Evolutionary conservation across 2,797 vertebrate genomes (phyloP).

Genomic region (Chrosomus eos): DNA sequence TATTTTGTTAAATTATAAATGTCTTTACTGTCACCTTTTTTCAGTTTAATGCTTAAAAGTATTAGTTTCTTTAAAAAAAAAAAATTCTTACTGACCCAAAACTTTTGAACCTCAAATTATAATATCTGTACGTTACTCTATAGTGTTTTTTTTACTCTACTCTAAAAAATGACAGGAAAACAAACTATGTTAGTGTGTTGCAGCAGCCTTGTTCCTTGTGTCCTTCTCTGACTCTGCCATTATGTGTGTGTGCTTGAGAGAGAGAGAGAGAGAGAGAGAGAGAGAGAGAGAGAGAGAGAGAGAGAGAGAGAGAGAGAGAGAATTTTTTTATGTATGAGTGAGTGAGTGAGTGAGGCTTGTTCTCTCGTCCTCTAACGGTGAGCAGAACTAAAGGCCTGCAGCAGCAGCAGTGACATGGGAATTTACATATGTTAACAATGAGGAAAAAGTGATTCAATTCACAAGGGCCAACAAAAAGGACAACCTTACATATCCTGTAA

Average conservation of each 20-base stretch:
- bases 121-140: neutral
- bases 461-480: slow-evolving; percentile 30
- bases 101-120: neutral
- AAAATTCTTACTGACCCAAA: neutral
- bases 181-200: slow-evolving; percentile 29
- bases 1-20: neutral
- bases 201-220: slow-evolving; percentile 18
- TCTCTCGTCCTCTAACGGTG: slow-evolving; percentile 44
- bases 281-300: neutral
- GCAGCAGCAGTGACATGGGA: slow-evolving; percentile 48
- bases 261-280: neutral
- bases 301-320: neutral
- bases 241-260: neutral
- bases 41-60: neutral
- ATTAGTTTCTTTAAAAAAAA: neutral
- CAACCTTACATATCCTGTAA: slow-evolving; percentile 22
- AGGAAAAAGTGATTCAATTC: slow-evolving; percentile 46
- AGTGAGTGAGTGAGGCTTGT: slow-evolving; percentile 14
- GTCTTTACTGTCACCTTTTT: neutral
- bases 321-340: neutral
- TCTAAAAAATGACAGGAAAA: slow-evolving; percentile 2
- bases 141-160: neutral
- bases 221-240: slow-evolving; percentile 26
- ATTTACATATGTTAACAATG: slow-evolving; percentile 58
- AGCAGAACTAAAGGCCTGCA: slow-evolving; percentile 51